A percentile compares a stretch with the other conserved stretches of the same genome.
These are phyloP conservation scores for Protobothrops mucrosquamatus DNA, from an alignment of 2,113 vertebrate species.

Conservation along the genomic window DNA sequence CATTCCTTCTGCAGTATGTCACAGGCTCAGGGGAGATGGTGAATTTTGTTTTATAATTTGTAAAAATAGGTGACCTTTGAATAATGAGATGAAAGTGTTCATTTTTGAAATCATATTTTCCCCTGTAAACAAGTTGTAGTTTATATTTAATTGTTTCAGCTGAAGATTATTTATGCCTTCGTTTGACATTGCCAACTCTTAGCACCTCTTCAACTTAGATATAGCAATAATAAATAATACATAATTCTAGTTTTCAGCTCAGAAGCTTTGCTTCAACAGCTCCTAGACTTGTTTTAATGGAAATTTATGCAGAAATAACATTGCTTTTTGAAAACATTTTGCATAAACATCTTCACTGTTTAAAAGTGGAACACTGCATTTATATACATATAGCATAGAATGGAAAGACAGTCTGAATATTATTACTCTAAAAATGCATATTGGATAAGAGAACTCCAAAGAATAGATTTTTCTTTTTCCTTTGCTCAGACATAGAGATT, in stretches of 20 bases:
- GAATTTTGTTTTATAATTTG: conserved; percentile 1
- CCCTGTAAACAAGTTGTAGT: not conserved
- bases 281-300: not conserved
- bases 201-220: conserved; percentile 8
- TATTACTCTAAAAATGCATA: not conserved
- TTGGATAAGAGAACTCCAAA: conserved; percentile 35
- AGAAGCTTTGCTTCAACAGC: not conserved
- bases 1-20: not conserved
- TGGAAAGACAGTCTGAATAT: not conserved
- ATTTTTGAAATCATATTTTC: not conserved
- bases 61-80: not conserved
- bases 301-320: accelerated
- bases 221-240: conserved; percentile 35
- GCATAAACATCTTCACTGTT: conserved; percentile 20
- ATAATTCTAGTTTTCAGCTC: not conserved
- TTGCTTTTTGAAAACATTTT: not conserved
- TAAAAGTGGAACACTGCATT: conserved; percentile 9
- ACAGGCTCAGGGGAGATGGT: not conserved
- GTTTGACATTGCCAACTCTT: conserved; percentile 39
- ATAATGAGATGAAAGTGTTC: not conserved
- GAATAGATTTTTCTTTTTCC: conserved; percentile 56
- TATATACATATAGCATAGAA: not conserved
- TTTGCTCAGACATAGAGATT: conserved; percentile 56
- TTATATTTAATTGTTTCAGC: conserved; percentile 46
- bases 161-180: conserved; percentile 37